phyloP scores from a whole-genome alignment of 2,888 invertebrate genomes.

The Macrophya alboannulata region DNA sequence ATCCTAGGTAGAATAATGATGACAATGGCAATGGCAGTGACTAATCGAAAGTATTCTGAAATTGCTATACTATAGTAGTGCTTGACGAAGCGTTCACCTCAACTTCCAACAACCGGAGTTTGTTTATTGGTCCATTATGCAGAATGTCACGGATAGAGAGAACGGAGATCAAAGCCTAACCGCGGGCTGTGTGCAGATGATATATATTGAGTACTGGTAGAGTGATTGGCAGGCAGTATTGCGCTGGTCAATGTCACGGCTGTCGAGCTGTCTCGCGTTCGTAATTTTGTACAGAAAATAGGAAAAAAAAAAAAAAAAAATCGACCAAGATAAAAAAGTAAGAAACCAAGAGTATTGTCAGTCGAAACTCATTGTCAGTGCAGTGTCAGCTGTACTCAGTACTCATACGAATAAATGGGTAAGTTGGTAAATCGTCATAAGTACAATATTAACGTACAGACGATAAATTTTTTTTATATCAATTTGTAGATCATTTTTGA shows the following conservation, averaged over 20 bases:
- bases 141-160: slow-evolving; percentile 26
- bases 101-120: slow-evolving; percentile 17
- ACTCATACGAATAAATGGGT: not conserved
- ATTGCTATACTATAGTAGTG: not conserved
- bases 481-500: not conserved
- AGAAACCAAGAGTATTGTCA: not conserved
- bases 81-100: slow-evolving; percentile 42
- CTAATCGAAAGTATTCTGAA: not conserved
- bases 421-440: not conserved
- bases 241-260: slow-evolving; percentile 42
- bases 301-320: not conserved
- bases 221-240: slow-evolving; percentile 21
- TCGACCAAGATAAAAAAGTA: not conserved
- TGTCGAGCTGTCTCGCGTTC: not conserved
- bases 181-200: not conserved
- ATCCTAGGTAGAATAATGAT: slow-evolving; percentile 23
- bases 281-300: not conserved
- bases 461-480: not conserved
- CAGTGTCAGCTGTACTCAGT: not conserved
- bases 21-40: slow-evolving; percentile 16
- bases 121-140: slow-evolving; percentile 33
- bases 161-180: slow-evolving; percentile 37
- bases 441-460: too few species aligned
- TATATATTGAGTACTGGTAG: slow-evolving; percentile 27
- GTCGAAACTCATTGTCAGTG: not conserved